phyloP scores from a whole-genome alignment of 2,888 invertebrate species.

The Limnephilus marmoratus region DNA sequence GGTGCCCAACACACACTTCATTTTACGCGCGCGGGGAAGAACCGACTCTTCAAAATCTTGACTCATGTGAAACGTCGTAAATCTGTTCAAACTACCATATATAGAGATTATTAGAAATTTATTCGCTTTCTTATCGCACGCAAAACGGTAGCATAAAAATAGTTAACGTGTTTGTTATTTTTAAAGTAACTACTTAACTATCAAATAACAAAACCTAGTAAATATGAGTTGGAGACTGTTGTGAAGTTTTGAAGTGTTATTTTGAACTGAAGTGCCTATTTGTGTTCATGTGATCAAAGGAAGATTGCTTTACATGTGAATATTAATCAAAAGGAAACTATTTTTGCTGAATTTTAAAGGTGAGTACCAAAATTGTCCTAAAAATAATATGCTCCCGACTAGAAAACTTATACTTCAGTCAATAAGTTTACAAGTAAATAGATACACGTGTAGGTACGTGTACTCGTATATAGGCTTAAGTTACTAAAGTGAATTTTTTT shows the following conservation, averaged over 20 bases:
- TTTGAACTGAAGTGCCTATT: background rate
- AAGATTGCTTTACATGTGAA: background rate
- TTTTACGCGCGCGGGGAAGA: slow-evolving; percentile 20
- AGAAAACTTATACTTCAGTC: background rate
- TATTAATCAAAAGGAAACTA: background rate
- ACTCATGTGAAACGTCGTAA: background rate
- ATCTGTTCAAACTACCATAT: background rate
- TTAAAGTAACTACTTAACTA: background rate
- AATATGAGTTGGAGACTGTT: background rate
- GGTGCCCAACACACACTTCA: background rate
- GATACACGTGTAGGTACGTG: too few species aligned
- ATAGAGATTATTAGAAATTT: background rate
- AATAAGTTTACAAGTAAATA: too few species aligned
- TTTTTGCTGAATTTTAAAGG: background rate
- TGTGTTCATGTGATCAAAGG: background rate
- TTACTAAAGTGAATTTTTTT: too few species aligned
- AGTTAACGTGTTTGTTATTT: background rate
- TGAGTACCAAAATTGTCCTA: background rate
- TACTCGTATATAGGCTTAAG: too few species aligned
- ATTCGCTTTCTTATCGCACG: background rate
- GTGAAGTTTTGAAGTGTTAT: background rate
- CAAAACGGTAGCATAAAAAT: background rate
- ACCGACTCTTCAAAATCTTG: background rate
- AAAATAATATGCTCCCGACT: background rate
- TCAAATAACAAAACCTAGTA: background rate